Evolutionary conservation across 1,140 invertebrate genomes (phyloP).

Genomic region (Apis florea): DNA sequence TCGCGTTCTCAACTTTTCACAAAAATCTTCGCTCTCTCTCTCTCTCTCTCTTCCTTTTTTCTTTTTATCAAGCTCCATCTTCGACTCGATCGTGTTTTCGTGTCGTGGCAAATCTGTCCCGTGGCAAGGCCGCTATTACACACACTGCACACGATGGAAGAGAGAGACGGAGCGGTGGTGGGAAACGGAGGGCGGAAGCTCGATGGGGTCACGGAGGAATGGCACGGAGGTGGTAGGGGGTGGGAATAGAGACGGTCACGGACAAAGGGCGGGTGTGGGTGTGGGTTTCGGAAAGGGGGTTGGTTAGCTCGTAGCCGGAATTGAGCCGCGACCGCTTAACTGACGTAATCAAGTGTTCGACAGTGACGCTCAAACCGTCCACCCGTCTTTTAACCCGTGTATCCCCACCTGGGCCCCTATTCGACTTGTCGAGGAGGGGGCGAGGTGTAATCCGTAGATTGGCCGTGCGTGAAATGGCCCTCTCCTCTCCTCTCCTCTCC

Average conservation of each 20-base stretch:
- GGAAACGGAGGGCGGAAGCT: constrained; percentile 18
- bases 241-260: constrained; percentile 28
- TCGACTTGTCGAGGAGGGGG: not conserved
- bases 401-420: not conserved
- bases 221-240: constrained; percentile 4
- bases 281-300: constrained; percentile 49
- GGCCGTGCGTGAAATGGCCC: constrained; percentile 32
- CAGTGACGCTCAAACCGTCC: constrained; percentile 57
- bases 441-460: constrained; percentile 3
- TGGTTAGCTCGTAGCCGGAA: constrained; percentile 69
- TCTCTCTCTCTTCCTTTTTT: too few species aligned
- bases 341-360: constrained; percentile 75
- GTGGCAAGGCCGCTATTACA: too few species aligned
- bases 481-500: too few species aligned
- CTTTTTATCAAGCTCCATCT: too few species aligned
- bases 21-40: too few species aligned
- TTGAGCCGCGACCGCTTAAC: constrained; percentile 76
- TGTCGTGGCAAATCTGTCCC: too few species aligned
- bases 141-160: not conserved
- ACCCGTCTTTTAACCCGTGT: constrained; percentile 35
- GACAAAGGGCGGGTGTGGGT: constrained; percentile 3
- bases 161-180: not conserved
- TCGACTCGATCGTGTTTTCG: too few species aligned
- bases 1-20: too few species aligned
- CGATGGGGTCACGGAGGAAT: constrained; percentile 19